Evolutionary conservation across 1,140 invertebrate genomes (phyloP), one percentile per base, ranked within the genome.

Genomic region (Armadillidium nasatum): DNA sequence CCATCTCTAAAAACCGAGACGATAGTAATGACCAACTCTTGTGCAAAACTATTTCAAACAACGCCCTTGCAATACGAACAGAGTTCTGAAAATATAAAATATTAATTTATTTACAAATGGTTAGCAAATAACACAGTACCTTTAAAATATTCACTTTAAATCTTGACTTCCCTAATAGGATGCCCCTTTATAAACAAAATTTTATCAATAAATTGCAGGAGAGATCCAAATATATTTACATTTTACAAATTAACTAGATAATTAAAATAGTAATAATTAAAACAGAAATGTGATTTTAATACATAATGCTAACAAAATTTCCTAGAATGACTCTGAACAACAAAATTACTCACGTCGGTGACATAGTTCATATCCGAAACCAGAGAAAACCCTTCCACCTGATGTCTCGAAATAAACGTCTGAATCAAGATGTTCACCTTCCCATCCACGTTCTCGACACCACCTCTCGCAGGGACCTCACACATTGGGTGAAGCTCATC

Each of bases 401-500:
- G 86, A 43, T 90, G 90, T 77, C 91, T 87, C 0, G 93, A 95
- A 15, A 99, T 87, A 60, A 74, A 95, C 0, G 94, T 92, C 85
- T 99, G 97, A 77, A 99, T 88, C 7, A 99, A 86, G 83, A 98
- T 96, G 85, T 98, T 98, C 22, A 99, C 96, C 90, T 99, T 99
- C 74, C 95, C 96, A 82, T 94, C 88, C 45, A 94, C 87, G 84
- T 96, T 96, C 84, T 97, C 96, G 19, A 89, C 89, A 1, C 94
- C 92, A 15, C 94, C 93, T 74, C 88, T 87, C 0, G 93, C 90
- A 70, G 88, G 86, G 23, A 95, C 85, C 81, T 92, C 89, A 84
- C 95, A 97, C 82, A 90, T 88, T 46, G 90, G 86, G 4, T 87
- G 83, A 44, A 88, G 86, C 45, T 89, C 85, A 82, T 97, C 93